A percentile compares a stretch with the other conserved stretches of the same genome.
These are phyloP conservation scores for Formica selysi DNA, from an alignment of 1,140 invertebrate genomes.

Conservation along the genomic window DNA sequence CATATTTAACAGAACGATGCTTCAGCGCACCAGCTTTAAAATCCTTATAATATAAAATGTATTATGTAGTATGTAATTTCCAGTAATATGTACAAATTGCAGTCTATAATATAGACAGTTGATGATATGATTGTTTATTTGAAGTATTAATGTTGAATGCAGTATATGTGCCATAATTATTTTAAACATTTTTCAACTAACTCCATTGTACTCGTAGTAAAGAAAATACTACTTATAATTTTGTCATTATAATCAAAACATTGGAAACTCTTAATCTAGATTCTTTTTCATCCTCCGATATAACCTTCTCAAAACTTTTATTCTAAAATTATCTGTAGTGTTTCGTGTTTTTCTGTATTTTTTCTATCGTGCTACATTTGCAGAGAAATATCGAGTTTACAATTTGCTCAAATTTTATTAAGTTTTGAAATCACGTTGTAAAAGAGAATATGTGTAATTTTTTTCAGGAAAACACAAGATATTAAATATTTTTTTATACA, in stretches of 20 bases:
- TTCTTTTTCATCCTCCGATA: neutral
- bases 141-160: constrained; percentile 5
- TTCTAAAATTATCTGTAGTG: neutral
- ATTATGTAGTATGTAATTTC: constrained; percentile 4
- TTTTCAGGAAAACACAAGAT: neutral
- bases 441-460: neutral
- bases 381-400: neutral
- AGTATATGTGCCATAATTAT: constrained; percentile 1
- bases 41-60: constrained; percentile 7
- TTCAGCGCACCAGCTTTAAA: neutral
- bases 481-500: neutral
- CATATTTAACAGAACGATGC: neutral
- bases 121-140: constrained; percentile 28
- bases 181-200: neutral
- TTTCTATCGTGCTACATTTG: neutral
- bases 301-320: too few relatives aligned
- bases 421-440: neutral
- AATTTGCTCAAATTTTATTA: neutral
- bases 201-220: too few relatives aligned
- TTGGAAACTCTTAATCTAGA: neutral
- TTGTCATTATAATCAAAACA: neutral
- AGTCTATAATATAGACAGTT: constrained; percentile 18
- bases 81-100: constrained; percentile 33
- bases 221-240: neutral
- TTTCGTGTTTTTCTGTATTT: neutral